A percentile compares a stretch with the other conserved stretches of the same genome.
These are phyloP conservation scores for Nematopogon swammerdamellus DNA, from an alignment of 2,888 invertebrate species.

Conservation along the genomic window DNA sequence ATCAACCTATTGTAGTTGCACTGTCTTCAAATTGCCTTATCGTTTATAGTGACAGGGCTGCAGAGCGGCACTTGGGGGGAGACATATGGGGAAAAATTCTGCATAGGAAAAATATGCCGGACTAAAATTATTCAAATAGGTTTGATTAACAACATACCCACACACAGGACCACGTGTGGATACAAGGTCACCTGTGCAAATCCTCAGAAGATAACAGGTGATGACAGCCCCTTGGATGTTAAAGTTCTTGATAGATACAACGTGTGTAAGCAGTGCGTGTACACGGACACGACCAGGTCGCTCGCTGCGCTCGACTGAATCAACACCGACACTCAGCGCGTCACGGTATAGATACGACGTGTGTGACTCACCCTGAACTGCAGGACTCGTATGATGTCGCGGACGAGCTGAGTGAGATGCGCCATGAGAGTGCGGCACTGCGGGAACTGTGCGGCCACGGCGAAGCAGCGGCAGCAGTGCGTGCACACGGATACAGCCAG, in stretches of 20 bases:
- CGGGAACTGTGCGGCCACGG: constrained; percentile 93
- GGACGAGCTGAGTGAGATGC: constrained; percentile 81
- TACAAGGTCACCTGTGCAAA: no score
- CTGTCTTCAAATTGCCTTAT: background rate
- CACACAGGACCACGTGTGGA: no score
- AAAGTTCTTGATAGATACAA: no score
- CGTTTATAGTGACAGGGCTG: no score
- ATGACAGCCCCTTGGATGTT: no score
- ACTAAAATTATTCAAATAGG: no score
- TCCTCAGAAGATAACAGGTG: no score
- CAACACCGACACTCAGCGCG: constrained; percentile 90
- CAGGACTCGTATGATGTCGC: constrained; percentile 58
- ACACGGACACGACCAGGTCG: constrained; percentile 87
- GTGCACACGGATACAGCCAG: constrained; percentile 88
- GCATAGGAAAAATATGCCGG: no score
- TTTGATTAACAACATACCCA: no score
- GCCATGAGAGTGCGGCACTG: constrained; percentile 86
- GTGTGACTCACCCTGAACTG: constrained; percentile 25
- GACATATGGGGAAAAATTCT: no score
- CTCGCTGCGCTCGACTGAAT: constrained; percentile 71
- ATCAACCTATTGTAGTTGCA: constrained; percentile 2
- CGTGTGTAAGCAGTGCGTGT: constrained; percentile 86
- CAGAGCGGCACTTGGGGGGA: no score
- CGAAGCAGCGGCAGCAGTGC: constrained; percentile 88
- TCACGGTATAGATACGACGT: no score